Evolutionary conservation across 2,113 vertebrate genomes (phyloP).

Genomic region (Andinoacara biseriatus): DNA sequence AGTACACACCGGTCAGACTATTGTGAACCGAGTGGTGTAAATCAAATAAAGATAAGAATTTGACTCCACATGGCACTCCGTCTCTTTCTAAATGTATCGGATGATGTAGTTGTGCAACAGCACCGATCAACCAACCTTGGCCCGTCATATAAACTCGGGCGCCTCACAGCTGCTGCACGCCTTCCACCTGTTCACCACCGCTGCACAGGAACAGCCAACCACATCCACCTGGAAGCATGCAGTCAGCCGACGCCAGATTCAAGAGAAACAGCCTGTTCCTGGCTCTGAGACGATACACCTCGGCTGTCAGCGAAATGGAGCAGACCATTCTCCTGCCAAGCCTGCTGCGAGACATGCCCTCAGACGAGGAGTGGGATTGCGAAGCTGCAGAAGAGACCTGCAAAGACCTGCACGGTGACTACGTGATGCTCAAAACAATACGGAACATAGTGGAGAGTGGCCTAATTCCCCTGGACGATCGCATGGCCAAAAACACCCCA

Average conservation of each 20-base stretch:
- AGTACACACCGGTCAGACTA: neutral
- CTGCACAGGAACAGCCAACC: conserved; percentile 27
- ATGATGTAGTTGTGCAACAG: conserved; percentile 49
- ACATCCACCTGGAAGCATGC: conserved; percentile 68
- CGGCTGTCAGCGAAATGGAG: conserved; percentile 86
- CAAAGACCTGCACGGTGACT: conserved; percentile 82
- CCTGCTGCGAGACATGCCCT: conserved; percentile 84
- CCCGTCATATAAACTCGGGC: conserved; percentile 59
- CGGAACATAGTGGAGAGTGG: conserved; percentile 83
- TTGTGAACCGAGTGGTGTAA: conserved; percentile 53
- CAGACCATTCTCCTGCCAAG: conserved; percentile 91
- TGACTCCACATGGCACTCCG: conserved; percentile 54
- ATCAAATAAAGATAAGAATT: conserved; percentile 71
- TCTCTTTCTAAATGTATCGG: conserved; percentile 47
- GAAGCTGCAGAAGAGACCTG: neutral
- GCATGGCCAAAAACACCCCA: conserved; percentile 20
- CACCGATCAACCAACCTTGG: conserved; percentile 16
- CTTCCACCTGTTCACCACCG: conserved; percentile 31
- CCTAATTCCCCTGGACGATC: conserved; percentile 67
- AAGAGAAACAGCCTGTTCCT: conserved; percentile 66
- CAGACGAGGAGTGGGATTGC: conserved; percentile 48
- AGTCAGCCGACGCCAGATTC: conserved; percentile 53
- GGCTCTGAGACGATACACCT: conserved; percentile 83
- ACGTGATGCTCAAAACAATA: conserved; percentile 86
- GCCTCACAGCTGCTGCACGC: conserved; percentile 25